Evolutionary conservation across 2,113 vertebrate species (phyloP).

Genomic region (Takifugu bimaculatus): DNA sequence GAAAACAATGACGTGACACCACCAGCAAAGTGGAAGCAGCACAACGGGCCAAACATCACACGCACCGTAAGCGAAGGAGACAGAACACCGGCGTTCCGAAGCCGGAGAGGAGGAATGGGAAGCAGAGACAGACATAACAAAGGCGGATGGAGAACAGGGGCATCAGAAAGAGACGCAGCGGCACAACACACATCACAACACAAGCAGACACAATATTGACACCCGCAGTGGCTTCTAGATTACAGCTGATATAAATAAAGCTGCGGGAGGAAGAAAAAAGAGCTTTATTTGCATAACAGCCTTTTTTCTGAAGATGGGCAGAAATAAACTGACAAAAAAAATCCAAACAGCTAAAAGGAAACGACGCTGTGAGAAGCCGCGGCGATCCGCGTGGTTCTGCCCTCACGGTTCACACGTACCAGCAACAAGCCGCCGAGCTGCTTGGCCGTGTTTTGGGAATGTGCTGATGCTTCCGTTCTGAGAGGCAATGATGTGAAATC

Average conservation of each 20-base stretch:
- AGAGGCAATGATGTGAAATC: slow-evolving; percentile 40
- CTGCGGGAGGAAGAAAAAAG: slow-evolving; percentile 5
- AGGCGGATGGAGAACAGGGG: slow-evolving; percentile 43
- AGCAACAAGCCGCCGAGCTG: too few species aligned
- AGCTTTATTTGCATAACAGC: slow-evolving; percentile 12
- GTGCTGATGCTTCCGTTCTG: slow-evolving; percentile 41
- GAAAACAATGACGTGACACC: slow-evolving; percentile 27
- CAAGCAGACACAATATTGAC: slow-evolving; percentile 45
- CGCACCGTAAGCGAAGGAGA: slow-evolving; percentile 37
- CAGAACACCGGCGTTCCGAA: slow-evolving; percentile 28
- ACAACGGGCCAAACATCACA: slow-evolving; percentile 29
- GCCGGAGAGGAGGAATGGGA: slow-evolving; percentile 27
- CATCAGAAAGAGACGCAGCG: slow-evolving; percentile 5
- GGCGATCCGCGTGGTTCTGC: too few species aligned
- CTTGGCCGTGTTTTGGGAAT: slow-evolving; percentile 16
- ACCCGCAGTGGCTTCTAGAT: slow-evolving; percentile 16
- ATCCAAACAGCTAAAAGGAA: background rate
- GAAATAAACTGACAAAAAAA: background rate
- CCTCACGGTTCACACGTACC: too few species aligned
- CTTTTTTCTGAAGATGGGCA: background rate
- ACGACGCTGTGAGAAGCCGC: background rate
- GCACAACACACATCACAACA: slow-evolving; percentile 19
- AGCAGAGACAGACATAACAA: slow-evolving; percentile 45
- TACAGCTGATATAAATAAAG: slow-evolving; percentile 19
- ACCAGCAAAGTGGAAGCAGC: slow-evolving; percentile 15